A percentile compares a stretch with the other conserved stretches of the same genome.
phyloP scores from a whole-genome alignment of 2,113 vertebrate species.

The Nyctereutes procyonoides region DNA sequence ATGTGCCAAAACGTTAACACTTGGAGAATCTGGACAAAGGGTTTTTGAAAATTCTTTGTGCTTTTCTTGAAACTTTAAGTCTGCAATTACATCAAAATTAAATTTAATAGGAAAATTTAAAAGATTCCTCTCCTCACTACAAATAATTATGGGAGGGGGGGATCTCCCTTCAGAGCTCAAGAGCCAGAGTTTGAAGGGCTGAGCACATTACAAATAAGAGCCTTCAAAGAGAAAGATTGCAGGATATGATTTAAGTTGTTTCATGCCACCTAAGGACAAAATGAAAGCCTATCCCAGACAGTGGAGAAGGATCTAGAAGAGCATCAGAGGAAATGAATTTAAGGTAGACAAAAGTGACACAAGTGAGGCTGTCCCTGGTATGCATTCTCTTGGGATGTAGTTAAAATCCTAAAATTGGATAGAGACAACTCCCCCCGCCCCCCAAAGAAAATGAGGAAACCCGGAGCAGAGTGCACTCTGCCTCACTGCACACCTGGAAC shows the following conservation, averaged over 20 bases:
- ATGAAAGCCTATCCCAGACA: not conserved
- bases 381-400: not conserved
- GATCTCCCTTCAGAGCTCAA: not conserved
- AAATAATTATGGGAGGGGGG: not conserved
- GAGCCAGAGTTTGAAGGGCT: not conserved
- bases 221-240: not conserved
- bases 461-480: not conserved
- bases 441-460: not conserved
- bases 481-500: not conserved
- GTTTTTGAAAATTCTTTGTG: not conserved
- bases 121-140: not conserved
- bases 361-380: not conserved
- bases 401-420: not conserved
- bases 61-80: not conserved
- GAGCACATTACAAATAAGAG: not conserved
- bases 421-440: not conserved
- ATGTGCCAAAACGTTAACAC: not conserved
- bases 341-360: not conserved
- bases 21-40: not conserved
- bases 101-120: not conserved
- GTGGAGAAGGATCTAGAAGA: not conserved
- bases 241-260: not conserved
- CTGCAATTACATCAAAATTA: slow-evolving; percentile 33
- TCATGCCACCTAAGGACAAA: not conserved
- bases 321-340: not conserved